A percentile compares a stretch with the other conserved stretches of the same genome.
These are phyloP conservation scores for Dicerorhinus sumatrensis DNA, from an alignment of 2,113 vertebrate genomes.

Conservation along the genomic window DNA sequence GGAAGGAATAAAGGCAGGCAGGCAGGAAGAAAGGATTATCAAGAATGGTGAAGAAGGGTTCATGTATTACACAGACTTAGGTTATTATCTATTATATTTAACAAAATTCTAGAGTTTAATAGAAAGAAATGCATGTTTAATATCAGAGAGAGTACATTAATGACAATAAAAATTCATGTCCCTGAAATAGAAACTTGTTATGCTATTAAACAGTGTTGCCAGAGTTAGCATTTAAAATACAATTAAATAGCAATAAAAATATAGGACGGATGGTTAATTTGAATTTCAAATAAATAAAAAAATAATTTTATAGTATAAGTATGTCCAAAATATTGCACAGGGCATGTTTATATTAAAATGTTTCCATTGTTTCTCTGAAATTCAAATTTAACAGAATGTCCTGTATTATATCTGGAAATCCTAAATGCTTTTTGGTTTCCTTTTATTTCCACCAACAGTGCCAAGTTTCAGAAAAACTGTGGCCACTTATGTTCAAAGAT, in stretches of 20 bases:
- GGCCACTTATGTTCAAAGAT: background rate
- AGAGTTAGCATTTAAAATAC: background rate
- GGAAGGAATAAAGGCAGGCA: background rate
- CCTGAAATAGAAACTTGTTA: background rate
- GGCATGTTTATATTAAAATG: background rate
- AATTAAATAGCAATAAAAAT: background rate
- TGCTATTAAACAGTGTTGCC: background rate
- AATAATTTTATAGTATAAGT: background rate
- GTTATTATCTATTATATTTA: background rate
- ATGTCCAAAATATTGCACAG: background rate
- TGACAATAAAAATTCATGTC: background rate
- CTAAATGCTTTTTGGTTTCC: background rate
- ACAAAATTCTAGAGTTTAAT: background rate
- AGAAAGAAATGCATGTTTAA: background rate
- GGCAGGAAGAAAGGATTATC: background rate
- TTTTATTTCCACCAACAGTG: background rate
- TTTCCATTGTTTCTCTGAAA: background rate
- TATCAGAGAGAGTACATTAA: background rate
- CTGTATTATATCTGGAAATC: background rate
- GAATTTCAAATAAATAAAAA: conserved; percentile 7
- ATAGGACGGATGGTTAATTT: background rate
- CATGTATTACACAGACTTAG: background rate
- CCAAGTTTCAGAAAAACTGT: background rate
- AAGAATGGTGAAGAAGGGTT: background rate
- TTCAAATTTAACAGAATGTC: background rate